Conservation (phyloP, 2,888 invertebrate genomes). For the Sipunculus nudus region DNA sequence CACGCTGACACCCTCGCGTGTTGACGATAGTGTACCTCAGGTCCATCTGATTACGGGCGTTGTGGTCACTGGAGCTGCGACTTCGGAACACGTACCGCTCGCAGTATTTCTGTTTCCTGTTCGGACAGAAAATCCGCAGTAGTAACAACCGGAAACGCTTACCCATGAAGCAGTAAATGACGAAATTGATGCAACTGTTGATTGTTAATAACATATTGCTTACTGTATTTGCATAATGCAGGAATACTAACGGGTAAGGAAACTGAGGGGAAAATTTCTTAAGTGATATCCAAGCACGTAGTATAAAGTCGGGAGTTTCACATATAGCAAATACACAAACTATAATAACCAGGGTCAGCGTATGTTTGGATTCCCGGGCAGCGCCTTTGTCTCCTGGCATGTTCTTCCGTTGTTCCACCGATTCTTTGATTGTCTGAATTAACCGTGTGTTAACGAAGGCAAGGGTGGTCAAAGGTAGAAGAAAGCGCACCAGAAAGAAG, state of each 20-base stretch:
- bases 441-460: slow-evolving; percentile 38
- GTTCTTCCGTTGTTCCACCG: slow-evolving; percentile 2
- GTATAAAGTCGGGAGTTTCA: slow-evolving; percentile 36
- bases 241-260: slow-evolving; percentile 7
- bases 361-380: too few relatives aligned
- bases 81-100: too few relatives aligned
- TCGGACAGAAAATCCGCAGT: slow-evolving; percentile 25
- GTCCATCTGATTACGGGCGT: too few relatives aligned
- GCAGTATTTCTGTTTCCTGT: too few relatives aligned
- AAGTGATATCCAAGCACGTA: slow-evolving; percentile 31
- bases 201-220: slow-evolving; percentile 36
- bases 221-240: slow-evolving; percentile 30
- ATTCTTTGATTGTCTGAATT: slow-evolving; percentile 32
- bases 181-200: slow-evolving; percentile 40
- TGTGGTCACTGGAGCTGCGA: too few relatives aligned
- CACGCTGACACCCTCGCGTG: too few relatives aligned
- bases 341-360: slow-evolving; percentile 36
- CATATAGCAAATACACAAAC: slow-evolving; percentile 38
- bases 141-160: slow-evolving; percentile 33
- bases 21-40: too few relatives aligned
- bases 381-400: slow-evolving; percentile 19
- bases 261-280: slow-evolving; percentile 8
- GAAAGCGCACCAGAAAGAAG: slow-evolving; percentile 34
- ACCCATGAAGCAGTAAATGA: slow-evolving; percentile 42
- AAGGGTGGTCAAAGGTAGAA: slow-evolving; percentile 29